A percentile compares a stretch with the other conserved stretches of the same genome.
phyloP scores from a whole-genome alignment of 2,888 invertebrate species.

The Glyphotaelius pellucidus region DNA sequence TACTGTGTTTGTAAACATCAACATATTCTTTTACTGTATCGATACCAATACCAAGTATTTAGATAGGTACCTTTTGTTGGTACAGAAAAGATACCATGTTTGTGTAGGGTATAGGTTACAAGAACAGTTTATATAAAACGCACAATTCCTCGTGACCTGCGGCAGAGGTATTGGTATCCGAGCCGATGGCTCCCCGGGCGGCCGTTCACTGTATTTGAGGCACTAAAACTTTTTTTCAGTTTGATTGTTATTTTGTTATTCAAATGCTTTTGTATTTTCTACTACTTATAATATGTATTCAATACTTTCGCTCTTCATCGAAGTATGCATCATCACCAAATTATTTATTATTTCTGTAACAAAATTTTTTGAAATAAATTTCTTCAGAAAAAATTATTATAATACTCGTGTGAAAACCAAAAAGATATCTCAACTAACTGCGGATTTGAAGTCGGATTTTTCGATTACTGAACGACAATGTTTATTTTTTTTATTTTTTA shows the following conservation, averaged over 20 bases:
- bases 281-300: background rate
- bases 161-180: background rate
- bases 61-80: background rate
- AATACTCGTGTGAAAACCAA: background rate
- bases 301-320: background rate
- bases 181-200: background rate
- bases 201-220: background rate
- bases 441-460: background rate
- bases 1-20: no score
- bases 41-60: no score
- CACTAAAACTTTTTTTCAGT: background rate
- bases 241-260: background rate
- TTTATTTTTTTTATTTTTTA: no score
- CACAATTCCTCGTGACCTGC: background rate
- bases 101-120: background rate
- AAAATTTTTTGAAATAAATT: no score
- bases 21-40: no score
- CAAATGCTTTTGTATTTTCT: background rate
- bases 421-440: background rate
- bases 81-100: background rate
- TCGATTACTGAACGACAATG: no score
- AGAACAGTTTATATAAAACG: background rate
- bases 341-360: no score
- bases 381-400: no score
- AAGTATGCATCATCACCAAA: background rate